Evolutionary conservation across 2,888 invertebrate species (phyloP), one percentile per base, ranked within the genome.

Genomic region (Dascillus cervinus): DNA sequence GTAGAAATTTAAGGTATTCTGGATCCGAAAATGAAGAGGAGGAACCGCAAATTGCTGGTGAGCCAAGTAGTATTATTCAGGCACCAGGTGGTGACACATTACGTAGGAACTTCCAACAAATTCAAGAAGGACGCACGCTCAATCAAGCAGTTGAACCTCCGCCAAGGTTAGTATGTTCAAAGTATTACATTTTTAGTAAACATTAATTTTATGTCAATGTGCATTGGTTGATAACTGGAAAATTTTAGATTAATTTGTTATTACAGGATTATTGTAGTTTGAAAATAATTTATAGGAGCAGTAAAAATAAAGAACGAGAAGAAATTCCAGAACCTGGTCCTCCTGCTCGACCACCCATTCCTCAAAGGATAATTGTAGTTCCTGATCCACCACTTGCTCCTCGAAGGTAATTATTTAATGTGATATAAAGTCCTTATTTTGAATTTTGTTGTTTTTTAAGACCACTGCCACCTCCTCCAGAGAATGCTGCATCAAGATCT

Each of bases 11-110:
- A 67, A 70, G 79, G 49, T 95, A 94, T 66, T 95, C 95, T 19
- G 95, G 95, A 15, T 92, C 94, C 34, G 97, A 97, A 60, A 94
- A 95, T 46, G 97, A 97, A 58, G 97, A 97, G 52, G 92, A 94
- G 52, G 92, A 92, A 52, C 82, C 81, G 28, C 88, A 84, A 21
- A 77, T 87, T 49, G 88, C 91, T 11, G 95, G 94, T 3, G 94
- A 95, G 66, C 91, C 92, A 8, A 92, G 91, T 46, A 94, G 92
- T 39, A 94, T 95, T 55, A 85, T 96, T 46, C 90, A 89, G 63
- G 80, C 77, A 12, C 79, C 80, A 12, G 90, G 90, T 37, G 96
- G 96, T 32, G 94, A 96, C 63, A 98, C 97, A 6, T 72, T 98
- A 39, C 79, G 96, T 23, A 78, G 96, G 37, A 97, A 97, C 71